Base-by-base conservation (phyloP, 2,797 vertebrate species). In the Amblyopsis hoosieri region DNA sequence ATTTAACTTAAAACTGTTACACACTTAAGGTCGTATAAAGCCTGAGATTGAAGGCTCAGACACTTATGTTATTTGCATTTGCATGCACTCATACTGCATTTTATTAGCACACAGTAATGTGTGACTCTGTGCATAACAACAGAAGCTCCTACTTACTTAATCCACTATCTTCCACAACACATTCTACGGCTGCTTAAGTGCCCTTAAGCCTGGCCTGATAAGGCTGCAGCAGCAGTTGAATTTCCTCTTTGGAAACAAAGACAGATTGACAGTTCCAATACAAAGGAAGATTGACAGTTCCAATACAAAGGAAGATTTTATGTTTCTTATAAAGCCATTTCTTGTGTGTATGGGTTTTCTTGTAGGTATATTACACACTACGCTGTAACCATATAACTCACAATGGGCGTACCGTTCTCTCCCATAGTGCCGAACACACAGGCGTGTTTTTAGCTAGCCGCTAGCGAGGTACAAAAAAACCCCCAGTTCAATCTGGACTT, bases 201-300 rank as follows among this genome's bases (percentile, higher is more conserved):
- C 69, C 64, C 78, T 60, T 74, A 70, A 65, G 67, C 51, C 29
- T 51, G 66, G 54, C 63, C 64, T 78, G 66, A 49, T 60, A 71
- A 17, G 53, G 4, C 53, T 46, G 65, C 23, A 4, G 75, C 48
- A 6, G 64, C 17, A 37, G 45, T 72, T 83, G 64, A 64, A 79
- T 79, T 81, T 60, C 69, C 66, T 83, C 74, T 55, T 86, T 60
- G 61, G 68, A 59, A 57, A 85, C 82, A 83, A 74, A 8, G 6
- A 6, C 33, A 37, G 33, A 37, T 37, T 37, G 33, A 6, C 33
- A 37, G 8, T 37, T 37, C 33, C 33, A 37, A 37, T 9, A 37
- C 33, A 37, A 37, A 37, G 33, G 7, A 37, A 37, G 8, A 37
- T 6, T 37, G 8, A 37, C 33, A 6, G 33, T 2, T 37, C 8